Conservation (phyloP, 2,888 invertebrate species). For the Archaeoteleia sp. region DNA sequence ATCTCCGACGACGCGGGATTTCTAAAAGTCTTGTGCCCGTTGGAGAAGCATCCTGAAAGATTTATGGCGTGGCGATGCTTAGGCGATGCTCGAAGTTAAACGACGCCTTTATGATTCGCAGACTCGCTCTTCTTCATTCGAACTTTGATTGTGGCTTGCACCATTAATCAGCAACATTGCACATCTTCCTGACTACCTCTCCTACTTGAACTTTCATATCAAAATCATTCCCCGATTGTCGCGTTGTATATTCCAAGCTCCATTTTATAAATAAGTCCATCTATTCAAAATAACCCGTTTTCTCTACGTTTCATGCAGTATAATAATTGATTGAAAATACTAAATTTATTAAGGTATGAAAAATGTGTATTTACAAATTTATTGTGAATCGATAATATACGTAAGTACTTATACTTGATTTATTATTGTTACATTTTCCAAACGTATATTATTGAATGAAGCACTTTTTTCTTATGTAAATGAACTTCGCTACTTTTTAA, state of each 20-base stretch:
- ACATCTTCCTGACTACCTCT: conserved; percentile 51
- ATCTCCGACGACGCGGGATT: conserved; percentile 43
- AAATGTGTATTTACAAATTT: too few species aligned
- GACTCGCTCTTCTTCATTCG: conserved; percentile 49
- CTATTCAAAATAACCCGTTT: conserved; percentile 20
- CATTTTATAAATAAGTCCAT: conserved; percentile 14
- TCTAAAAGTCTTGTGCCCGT: conserved; percentile 43
- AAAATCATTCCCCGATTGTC: conserved; percentile 42
- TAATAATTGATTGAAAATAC: background rate
- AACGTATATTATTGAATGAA: too few species aligned
- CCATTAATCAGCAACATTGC: conserved; percentile 54
- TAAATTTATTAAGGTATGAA: too few species aligned
- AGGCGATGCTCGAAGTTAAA: conserved; percentile 71
- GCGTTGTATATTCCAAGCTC: conserved; percentile 33
- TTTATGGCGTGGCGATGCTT: conserved; percentile 73
- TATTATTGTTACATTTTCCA: too few species aligned
- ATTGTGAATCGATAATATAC: too few species aligned
- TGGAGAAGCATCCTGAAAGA: conserved; percentile 63
- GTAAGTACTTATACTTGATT: too few species aligned
- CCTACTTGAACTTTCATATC: conserved; percentile 31
- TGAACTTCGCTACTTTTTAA: too few species aligned
- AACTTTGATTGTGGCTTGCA: conserved; percentile 53
- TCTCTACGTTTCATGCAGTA: conserved; percentile 1
- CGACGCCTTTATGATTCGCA: conserved; percentile 69
- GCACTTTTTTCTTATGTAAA: too few species aligned